These are phyloP conservation scores for Osedax frankpressi DNA, from an alignment of 2,888 invertebrate species.

Conservation along the genomic window DNA sequence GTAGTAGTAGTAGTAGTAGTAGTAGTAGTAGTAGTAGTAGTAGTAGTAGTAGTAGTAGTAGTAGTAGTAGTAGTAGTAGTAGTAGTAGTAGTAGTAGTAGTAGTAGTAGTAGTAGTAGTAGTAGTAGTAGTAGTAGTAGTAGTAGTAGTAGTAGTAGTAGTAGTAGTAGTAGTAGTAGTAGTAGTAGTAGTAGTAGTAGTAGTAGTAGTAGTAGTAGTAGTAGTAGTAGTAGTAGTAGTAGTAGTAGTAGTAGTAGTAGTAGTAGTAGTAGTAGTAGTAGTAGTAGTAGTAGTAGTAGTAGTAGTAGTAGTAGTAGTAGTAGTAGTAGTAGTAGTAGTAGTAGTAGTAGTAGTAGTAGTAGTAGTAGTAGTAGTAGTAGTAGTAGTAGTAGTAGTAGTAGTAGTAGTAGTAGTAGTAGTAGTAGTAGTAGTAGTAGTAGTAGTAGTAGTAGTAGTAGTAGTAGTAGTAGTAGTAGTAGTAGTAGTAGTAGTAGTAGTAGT, in stretches of 20 bases:
- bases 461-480: conserved; percentile 3
- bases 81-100: conserved; percentile 9
- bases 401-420: conserved; percentile 4
- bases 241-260: neutral
- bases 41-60: neutral
- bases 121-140: conserved; percentile 4
- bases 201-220: conserved; percentile 7
- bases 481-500: conserved; percentile 5
- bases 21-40: conserved; percentile 8
- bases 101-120: neutral
- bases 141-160: conserved; percentile 7
- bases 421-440: conserved; percentile 6
- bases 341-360: conserved; percentile 5
- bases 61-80: conserved; percentile 5
- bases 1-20: conserved; percentile 5
- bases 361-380: conserved; percentile 7
- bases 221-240: conserved; percentile 7
- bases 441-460: conserved; percentile 6
- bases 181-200: neutral
- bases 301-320: conserved; percentile 6
- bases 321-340: conserved; percentile 2
- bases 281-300: conserved; percentile 5
- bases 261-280: conserved; percentile 6
- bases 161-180: conserved; percentile 6
- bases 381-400: conserved; percentile 2